Conservation (phyloP, 2,113 vertebrate genomes). For the Hoplias malabaricus region DNA sequence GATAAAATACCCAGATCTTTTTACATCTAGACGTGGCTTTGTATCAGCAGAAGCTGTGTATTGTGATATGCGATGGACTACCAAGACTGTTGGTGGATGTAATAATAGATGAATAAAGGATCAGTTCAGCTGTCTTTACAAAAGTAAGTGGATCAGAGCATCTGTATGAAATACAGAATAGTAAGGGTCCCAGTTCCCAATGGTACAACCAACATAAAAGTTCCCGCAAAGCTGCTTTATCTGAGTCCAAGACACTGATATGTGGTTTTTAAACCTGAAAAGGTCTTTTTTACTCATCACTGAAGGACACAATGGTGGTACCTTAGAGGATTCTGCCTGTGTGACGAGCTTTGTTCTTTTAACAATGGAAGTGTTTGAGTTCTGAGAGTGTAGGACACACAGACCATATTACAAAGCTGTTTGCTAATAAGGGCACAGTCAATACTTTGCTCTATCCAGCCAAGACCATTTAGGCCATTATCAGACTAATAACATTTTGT, state of each 20-base stretch:
- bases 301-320: not conserved
- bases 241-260: not conserved
- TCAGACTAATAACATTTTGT: constrained; percentile 26
- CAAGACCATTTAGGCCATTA: constrained; percentile 10
- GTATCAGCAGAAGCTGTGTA: too few relatives aligned
- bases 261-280: not conserved
- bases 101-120: too few relatives aligned
- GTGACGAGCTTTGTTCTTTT: not conserved
- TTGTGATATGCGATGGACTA: too few relatives aligned
- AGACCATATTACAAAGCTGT: not conserved
- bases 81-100: too few relatives aligned
- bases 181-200: too few relatives aligned
- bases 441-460: not conserved
- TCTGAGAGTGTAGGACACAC: not conserved
- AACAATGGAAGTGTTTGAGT: too few relatives aligned
- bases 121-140: too few relatives aligned
- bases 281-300: not conserved
- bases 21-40: too few relatives aligned
- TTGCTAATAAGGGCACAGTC: not conserved
- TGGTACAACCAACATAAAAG: not conserved
- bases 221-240: not conserved
- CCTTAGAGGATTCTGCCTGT: not conserved
- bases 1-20: too few relatives aligned
- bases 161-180: too few relatives aligned
- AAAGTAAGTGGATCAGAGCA: too few relatives aligned